phyloP scores from a whole-genome alignment of 1,140 invertebrate species.

The Drosophila pachea region DNA sequence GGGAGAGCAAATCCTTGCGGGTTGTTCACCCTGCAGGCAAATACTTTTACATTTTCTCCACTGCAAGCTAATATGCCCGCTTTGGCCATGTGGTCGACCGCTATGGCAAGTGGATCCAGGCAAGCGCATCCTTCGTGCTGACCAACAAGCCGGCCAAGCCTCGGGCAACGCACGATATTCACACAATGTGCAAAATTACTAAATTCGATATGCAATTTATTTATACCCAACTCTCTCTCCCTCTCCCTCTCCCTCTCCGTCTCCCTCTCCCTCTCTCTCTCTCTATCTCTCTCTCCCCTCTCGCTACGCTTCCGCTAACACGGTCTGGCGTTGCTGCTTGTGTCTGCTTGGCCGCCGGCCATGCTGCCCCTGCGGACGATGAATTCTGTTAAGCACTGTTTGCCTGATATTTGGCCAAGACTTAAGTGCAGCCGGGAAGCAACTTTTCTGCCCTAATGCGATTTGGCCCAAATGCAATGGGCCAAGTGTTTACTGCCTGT shows the following conservation, averaged over 20 bases:
- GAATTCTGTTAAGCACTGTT: conserved; percentile 65
- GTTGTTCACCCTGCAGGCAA: too few relatives aligned
- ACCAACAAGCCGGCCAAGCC: conserved; percentile 8
- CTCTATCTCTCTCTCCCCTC: too few relatives aligned
- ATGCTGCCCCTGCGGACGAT: conserved; percentile 56
- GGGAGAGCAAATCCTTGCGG: too few relatives aligned
- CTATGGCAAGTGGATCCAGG: neutral
- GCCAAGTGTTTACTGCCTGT: conserved; percentile 21
- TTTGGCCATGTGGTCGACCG: neutral
- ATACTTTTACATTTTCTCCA: too few relatives aligned
- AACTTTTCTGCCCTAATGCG: conserved; percentile 69
- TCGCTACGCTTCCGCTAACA: neutral
- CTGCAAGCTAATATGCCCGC: neutral
- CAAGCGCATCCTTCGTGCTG: conserved; percentile 4
- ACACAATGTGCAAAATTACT: conserved; percentile 66
- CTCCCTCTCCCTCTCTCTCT: neutral
- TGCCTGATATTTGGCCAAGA: conserved; percentile 66
- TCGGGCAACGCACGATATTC: conserved; percentile 63
- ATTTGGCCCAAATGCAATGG: conserved; percentile 40
- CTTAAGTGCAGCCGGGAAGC: conserved; percentile 60
- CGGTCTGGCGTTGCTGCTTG: neutral
- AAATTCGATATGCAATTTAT: conserved; percentile 77
- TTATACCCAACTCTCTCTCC: neutral
- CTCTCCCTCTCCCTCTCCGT: neutral
- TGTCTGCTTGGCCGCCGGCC: conserved; percentile 22